Percentiles rank a stretch among this genome's conserved stretches.
Evolutionary conservation across 2,113 vertebrate species (phyloP).

Genomic region (Falco punctatus): DNA sequence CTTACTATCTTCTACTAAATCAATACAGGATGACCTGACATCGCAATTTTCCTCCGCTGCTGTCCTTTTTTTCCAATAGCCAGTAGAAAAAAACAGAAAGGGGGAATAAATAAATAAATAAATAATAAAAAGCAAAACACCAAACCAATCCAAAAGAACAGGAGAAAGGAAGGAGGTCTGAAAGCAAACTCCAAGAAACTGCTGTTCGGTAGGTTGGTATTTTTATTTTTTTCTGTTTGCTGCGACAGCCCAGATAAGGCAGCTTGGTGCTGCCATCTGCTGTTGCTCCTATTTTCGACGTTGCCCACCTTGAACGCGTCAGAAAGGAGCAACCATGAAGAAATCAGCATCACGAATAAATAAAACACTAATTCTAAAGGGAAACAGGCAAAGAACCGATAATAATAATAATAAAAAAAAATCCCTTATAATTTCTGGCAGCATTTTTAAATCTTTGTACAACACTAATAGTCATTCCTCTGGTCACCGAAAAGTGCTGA

Average conservation of each 20-base stretch:
- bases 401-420: not conserved
- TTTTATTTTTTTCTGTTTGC: not conserved
- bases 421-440: not conserved
- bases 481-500: not conserved
- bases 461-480: not conserved
- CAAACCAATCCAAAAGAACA: not conserved
- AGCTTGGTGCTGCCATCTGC: conserved; percentile 74
- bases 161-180: not conserved
- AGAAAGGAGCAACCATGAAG: not conserved
- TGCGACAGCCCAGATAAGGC: not conserved
- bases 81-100: not conserved
- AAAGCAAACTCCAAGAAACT: not conserved
- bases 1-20: conserved; percentile 16
- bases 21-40: not conserved
- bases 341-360: not conserved
- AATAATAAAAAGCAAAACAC: not conserved
- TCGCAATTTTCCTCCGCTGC: not conserved
- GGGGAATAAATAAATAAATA: not conserved
- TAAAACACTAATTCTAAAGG: not conserved
- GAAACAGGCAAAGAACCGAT: not conserved
- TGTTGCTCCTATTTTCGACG: conserved; percentile 10
- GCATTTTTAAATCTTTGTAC: not conserved
- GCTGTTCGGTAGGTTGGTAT: not conserved
- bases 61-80: not conserved
- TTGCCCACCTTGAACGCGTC: not conserved